These are phyloP conservation scores for Epiblema foenella DNA, from an alignment of 2,888 invertebrate species.

Conservation along the genomic window DNA sequence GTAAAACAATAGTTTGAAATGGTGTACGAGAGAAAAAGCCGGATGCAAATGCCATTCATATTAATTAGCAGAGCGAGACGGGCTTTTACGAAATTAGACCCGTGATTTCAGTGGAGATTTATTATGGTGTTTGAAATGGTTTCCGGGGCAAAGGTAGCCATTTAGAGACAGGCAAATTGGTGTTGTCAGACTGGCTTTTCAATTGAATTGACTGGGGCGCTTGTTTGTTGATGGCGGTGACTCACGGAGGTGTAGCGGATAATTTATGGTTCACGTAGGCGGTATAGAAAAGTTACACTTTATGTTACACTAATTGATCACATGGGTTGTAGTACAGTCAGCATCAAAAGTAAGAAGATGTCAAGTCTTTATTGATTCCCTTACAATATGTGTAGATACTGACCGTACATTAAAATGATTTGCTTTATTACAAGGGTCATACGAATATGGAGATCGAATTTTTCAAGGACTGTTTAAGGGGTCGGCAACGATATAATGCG, in stretches of 20 bases:
- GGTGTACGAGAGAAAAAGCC: conserved; percentile 83
- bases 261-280: conserved; percentile 61
- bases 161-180: conserved; percentile 80
- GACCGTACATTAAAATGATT: too few relatives aligned
- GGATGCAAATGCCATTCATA: conserved; percentile 85
- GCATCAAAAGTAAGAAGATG: too few relatives aligned
- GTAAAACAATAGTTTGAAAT: conserved; percentile 85
- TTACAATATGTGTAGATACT: too few relatives aligned
- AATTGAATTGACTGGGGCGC: conserved; percentile 78
- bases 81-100: conserved; percentile 85
- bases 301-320: background rate
- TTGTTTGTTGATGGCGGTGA: conserved; percentile 68
- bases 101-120: conserved; percentile 84
- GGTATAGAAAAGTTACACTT: conserved; percentile 49
- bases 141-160: conserved; percentile 82
- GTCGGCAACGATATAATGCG: too few relatives aligned
- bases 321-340: background rate
- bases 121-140: conserved; percentile 83
- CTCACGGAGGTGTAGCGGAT: conserved; percentile 58
- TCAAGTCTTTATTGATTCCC: too few relatives aligned
- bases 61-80: conserved; percentile 85
- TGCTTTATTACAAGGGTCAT: too few relatives aligned
- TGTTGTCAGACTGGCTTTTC: conserved; percentile 77
- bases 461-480: too few relatives aligned
- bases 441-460: too few relatives aligned